phyloP scores from a whole-genome alignment of 1,140 invertebrate species.

The Bombus sibiricus region DNA sequence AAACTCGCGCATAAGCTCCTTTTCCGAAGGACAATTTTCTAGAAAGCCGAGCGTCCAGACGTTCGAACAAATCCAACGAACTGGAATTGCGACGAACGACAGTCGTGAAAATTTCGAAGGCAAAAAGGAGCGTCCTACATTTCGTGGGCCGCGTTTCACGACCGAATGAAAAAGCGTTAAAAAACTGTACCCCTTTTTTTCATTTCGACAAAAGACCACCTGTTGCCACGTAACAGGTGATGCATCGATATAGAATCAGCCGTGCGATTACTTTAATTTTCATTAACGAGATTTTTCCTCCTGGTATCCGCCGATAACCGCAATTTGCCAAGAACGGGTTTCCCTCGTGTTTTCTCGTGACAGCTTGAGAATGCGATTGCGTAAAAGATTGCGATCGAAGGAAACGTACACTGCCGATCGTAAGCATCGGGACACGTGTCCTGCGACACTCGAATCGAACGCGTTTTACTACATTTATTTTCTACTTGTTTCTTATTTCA shows the following conservation, averaged over 20 bases:
- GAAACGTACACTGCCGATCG: background rate
- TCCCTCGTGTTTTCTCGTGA: background rate
- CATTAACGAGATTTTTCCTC: background rate
- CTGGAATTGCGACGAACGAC: background rate
- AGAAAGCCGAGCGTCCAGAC: background rate
- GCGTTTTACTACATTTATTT: too few relatives aligned
- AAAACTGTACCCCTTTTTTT: slow-evolving; percentile 41
- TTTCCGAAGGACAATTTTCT: background rate
- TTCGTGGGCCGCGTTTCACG: background rate
- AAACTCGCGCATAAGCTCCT: background rate
- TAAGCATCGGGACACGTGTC: too few relatives aligned
- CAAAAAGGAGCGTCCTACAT: background rate
- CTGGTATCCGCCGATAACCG: background rate
- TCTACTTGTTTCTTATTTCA: too few relatives aligned
- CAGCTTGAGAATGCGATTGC: background rate
- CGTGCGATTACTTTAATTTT: slow-evolving; percentile 41
- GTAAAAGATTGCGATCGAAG: background rate
- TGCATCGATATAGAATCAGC: slow-evolving; percentile 48
- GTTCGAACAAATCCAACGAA: background rate
- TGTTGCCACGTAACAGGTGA: slow-evolving; percentile 62
- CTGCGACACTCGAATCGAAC: too few relatives aligned
- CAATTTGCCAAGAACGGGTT: background rate
- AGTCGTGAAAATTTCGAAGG: background rate
- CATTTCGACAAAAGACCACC: slow-evolving; percentile 60
- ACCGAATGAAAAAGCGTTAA: slow-evolving; percentile 22